phyloP scores from a whole-genome alignment of 2,888 invertebrate species.

The Diarsia rubi region DNA sequence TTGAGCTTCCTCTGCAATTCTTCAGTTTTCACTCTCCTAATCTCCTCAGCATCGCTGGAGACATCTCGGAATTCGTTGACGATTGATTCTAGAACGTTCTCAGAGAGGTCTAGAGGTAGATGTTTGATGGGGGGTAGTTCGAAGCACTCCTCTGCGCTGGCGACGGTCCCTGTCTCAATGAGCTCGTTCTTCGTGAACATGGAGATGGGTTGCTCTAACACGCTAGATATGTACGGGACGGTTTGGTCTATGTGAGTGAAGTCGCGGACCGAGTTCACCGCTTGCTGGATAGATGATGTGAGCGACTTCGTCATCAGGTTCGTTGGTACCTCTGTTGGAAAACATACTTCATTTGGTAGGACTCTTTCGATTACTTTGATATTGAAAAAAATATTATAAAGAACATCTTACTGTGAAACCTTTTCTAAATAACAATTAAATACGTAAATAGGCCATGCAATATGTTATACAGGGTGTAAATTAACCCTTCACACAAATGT shows the following conservation, averaged over 20 bases:
- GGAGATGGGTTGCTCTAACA: constrained; percentile 84
- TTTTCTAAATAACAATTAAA: not conserved
- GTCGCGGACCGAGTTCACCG: constrained; percentile 86
- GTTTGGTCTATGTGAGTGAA: constrained; percentile 83
- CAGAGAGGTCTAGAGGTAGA: constrained; percentile 85
- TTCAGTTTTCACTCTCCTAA: constrained; percentile 76
- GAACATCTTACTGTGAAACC: not conserved
- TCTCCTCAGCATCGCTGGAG: constrained; percentile 80
- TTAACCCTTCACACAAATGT: too few relatives aligned
- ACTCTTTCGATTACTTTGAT: not conserved
- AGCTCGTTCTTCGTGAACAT: constrained; percentile 81
- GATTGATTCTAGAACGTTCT: constrained; percentile 85
- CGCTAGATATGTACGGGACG: constrained; percentile 84
- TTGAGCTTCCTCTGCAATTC: constrained; percentile 90
- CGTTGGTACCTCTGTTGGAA: constrained; percentile 79
- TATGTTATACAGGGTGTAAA: too few relatives aligned
- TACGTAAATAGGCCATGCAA: not conserved
- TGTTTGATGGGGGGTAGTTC: constrained; percentile 92
- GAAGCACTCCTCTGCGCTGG: constrained; percentile 94
- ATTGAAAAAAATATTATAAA: not conserved
- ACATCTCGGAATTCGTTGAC: constrained; percentile 85
- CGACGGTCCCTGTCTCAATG: constrained; percentile 79
- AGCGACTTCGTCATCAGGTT: constrained; percentile 87
- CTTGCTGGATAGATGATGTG: constrained; percentile 85
- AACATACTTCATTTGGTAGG: constrained; percentile 19